Evolutionary conservation across 2,888 invertebrate genomes (phyloP), one percentile per base, ranked within the genome.

Genomic region (Drosophila borealis): DNA sequence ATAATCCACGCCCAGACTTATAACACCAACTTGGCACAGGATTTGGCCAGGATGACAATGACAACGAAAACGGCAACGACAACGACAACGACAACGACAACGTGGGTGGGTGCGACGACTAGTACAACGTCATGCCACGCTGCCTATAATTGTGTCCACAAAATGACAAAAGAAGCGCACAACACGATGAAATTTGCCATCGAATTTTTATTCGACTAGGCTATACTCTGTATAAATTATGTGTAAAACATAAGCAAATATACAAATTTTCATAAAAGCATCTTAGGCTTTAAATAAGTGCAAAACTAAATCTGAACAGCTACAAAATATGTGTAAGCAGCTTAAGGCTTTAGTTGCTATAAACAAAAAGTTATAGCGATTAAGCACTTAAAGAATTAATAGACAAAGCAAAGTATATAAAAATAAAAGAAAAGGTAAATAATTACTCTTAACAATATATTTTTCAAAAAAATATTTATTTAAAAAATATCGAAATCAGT

Each of bases 1-100:
- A 64, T 83, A 86, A 88, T 80, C 83, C 83, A 59, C 64, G 57
- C 63, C 61, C 50, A 63, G 67, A 86, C 69, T 83, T 80, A 68
- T 73, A 73, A 70, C 74, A 69, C 54, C 59, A 72, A 64, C 68
- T 82, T 78, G 70, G 69, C 69, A 68, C 62, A 65, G 79, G 76
- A 74, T 79, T 81, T 81, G 73, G 73, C 61, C 63, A 65, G 60
- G 42, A 62, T 68, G 59, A 65, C 74, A 50, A 49, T 67, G 73
- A 57, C 53, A 49, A 10, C 51, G 54, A 50, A 42, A 68, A 42
- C 37, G 45, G 19, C 65, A 48, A 55, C 45, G 36, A 14, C 37
- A 37, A 39, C 41, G 21, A 44, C 46, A 44, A 39, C 14, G 14
- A 9, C n/a, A 19, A 50, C 4, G 10, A 37, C 1, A 17, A 39